Base-by-base conservation (phyloP, 2,797 vertebrate species). In the Sebastolobus alascanus region DNA sequence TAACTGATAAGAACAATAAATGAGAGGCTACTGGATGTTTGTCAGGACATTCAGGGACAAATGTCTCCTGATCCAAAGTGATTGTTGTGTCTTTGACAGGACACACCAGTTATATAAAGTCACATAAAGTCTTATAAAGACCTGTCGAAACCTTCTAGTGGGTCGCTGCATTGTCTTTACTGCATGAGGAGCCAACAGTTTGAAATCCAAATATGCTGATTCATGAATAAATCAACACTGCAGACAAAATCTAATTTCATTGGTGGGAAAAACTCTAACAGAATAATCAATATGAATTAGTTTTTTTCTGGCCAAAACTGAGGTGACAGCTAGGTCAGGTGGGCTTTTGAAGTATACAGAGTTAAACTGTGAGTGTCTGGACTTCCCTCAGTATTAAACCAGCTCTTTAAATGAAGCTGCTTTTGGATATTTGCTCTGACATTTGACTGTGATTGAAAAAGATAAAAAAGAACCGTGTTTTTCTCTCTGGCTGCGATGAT, bases 1-100 rank as follows among this genome's bases (percentile, higher is more conserved):
- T 87, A 88, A 89, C 68, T 77, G 84, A 92, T 89, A 84, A 79
- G 75, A 64, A 63, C 70, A 55, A 68, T 43, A 18, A 86, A 75
- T 31, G 22, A 68, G 13, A 14, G 50, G 10, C 27, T 33, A 5
- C 70, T 52, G 68, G 70, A 38, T 14, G 65, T 54, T 64, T 66
- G 50, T 76, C 22, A 8, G 67, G 66, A 73, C 75, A 37, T 33
- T 75, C 3, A 33, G 20, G 16, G 33, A 77, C 70, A 84, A 79
- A 76, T 25, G 76, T 56, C 71, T 56, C 55, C 59, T 71, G 52
- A 80, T 60, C 25, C 33, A 54, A 31, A 4, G 12, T 40, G 25
- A 40, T 25, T 5, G 31, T 9, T 8, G 11, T 31, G 40, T 66
- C 68, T 63, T 40, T 43, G 40, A 46, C 56, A 7, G 13, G 63